Percentiles rank a stretch among this genome's conserved stretches.
Evolutionary conservation across 2,113 vertebrate species (phyloP).

Genomic region (Aythya baeri): DNA sequence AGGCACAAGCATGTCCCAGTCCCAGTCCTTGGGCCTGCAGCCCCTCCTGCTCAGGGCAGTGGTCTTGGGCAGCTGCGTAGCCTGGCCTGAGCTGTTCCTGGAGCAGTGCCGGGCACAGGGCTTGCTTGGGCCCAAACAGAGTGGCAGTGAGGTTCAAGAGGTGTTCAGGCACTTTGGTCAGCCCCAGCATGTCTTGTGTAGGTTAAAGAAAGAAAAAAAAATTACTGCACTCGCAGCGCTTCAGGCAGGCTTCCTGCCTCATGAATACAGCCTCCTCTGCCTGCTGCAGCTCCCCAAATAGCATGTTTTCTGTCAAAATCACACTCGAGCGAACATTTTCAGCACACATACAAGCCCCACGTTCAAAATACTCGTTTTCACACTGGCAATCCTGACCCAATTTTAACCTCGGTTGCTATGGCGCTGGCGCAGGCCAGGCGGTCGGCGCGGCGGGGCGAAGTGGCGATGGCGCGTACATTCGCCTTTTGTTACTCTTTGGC

Average conservation of each 20-base stretch:
- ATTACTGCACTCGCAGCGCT: not conserved
- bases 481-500: slow-evolving; percentile 56
- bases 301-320: not conserved
- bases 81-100: not conserved
- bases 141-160: not conserved
- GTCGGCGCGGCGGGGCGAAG: fast-evolving
- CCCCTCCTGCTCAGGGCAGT: not conserved
- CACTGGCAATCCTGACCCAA: not conserved
- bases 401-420: slow-evolving; percentile 43
- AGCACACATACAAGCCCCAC: not conserved
- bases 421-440: not conserved
- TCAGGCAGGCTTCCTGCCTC: not conserved
- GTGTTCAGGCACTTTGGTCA: not conserved
- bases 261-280: not conserved
- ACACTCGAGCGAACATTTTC: not conserved
- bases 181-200: not conserved
- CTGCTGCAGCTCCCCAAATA: not conserved
- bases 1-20: not conserved
- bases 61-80: too few relatives aligned
- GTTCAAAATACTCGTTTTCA: not conserved
- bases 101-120: fast-evolving
- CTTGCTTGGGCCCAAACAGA: not conserved
- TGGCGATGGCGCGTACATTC: not conserved
- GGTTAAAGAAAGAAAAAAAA: not conserved
- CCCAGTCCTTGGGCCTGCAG: not conserved